Conservation (phyloP, 2,113 vertebrate species). For the Actenoides lindsayi region DNA sequence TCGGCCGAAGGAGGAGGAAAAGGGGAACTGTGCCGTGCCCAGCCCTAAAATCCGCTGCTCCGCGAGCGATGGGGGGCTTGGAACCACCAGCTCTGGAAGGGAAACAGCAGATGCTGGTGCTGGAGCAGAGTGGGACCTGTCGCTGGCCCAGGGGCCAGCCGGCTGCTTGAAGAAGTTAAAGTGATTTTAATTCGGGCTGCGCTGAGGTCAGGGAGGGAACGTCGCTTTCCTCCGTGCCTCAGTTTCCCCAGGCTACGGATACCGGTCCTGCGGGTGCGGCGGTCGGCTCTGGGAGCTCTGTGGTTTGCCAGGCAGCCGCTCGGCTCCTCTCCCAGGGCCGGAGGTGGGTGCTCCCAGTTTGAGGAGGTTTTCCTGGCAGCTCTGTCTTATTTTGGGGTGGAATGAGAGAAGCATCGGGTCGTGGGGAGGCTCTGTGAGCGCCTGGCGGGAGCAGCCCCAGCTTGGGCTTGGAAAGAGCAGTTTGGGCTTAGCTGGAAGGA, state of each 20-base stretch:
- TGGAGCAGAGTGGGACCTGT: background rate
- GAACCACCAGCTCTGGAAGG: background rate
- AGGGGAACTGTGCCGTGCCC: background rate
- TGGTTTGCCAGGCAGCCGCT: accelerated
- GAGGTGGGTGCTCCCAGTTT: background rate
- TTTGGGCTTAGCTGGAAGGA: background rate
- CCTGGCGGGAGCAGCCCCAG: accelerated
- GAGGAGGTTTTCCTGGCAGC: background rate
- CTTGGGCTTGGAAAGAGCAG: accelerated
- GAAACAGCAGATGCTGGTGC: background rate
- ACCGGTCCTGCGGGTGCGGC: background rate
- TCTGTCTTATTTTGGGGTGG: accelerated
- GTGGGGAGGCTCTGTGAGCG: accelerated
- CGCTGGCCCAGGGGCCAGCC: accelerated
- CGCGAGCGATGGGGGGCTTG: accelerated
- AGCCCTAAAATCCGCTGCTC: background rate
- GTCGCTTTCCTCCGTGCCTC: background rate
- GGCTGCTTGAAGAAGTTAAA: background rate
- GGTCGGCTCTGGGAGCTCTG: accelerated
- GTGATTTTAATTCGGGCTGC: background rate
- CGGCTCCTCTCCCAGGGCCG: background rate
- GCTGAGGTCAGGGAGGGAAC: background rate
- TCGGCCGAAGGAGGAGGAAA: background rate
- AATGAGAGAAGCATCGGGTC: accelerated
- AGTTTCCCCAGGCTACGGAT: background rate